A percentile compares a stretch with the other conserved stretches of the same genome.
Conservation (phyloP, 2,113 vertebrate genomes). For the Neolamprologus hecqui region DNA sequence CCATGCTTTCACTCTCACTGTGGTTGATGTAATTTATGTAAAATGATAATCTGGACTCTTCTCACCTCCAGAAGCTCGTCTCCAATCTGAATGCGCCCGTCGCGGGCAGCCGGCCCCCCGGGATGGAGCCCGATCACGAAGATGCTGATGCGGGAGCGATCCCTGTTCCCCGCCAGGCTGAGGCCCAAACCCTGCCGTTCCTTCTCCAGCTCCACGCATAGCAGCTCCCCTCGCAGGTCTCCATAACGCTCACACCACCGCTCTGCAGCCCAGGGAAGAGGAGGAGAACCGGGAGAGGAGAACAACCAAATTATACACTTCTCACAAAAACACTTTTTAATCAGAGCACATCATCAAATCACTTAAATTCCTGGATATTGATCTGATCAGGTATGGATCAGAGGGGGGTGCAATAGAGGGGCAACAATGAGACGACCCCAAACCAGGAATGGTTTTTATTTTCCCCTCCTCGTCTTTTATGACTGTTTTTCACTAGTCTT, state of each 20-base stretch:
- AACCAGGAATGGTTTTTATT: not conserved
- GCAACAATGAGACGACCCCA: not conserved
- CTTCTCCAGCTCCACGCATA: conserved; percentile 93
- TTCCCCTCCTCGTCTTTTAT: not conserved
- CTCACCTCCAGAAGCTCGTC: conserved; percentile 92
- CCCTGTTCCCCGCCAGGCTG: conserved; percentile 92
- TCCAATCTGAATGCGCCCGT: conserved; percentile 81
- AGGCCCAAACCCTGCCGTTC: conserved; percentile 91
- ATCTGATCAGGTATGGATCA: not conserved
- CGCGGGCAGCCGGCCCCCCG: conserved; percentile 77
- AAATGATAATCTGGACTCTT: not conserved
- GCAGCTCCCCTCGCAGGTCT: conserved; percentile 84
- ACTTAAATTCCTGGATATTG: not conserved
- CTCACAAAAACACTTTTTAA: not conserved
- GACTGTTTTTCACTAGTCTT: not conserved
- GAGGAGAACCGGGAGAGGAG: not conserved
- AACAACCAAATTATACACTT: not conserved
- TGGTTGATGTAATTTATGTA: not conserved
- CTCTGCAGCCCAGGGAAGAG: conserved; percentile 62
- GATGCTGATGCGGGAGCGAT: conserved; percentile 88
- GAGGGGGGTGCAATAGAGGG: not conserved
- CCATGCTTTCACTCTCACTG: not conserved
- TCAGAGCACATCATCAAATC: not conserved
- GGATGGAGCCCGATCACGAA: conserved; percentile 90
- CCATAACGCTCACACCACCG: conserved; percentile 91